These are phyloP conservation scores for Urosaurus nigricauda DNA, from an alignment of 2,797 vertebrate genomes.

Conservation along the genomic window DNA sequence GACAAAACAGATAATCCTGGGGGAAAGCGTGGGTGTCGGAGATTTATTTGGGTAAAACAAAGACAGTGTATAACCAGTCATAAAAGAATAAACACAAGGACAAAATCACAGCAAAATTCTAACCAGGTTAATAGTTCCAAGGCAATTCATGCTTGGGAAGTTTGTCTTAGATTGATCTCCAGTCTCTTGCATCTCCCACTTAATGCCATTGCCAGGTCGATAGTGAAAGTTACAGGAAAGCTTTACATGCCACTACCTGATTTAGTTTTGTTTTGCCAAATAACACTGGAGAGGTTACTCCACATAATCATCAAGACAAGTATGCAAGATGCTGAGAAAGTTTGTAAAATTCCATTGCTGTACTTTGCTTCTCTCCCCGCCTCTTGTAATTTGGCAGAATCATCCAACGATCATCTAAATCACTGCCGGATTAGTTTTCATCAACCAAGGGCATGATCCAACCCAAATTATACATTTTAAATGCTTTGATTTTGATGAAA, in stretches of 20 bases:
- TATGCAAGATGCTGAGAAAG: constrained; percentile 46
- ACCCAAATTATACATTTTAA: background rate
- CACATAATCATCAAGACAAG: constrained; percentile 52
- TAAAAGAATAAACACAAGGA: background rate
- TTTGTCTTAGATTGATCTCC: background rate
- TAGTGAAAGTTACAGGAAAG: background rate
- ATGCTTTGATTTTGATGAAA: background rate
- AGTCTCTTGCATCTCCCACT: background rate
- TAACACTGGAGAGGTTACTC: background rate
- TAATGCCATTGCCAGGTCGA: background rate
- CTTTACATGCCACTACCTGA: constrained; percentile 28
- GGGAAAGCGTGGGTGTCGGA: background rate
- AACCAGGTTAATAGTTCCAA: background rate
- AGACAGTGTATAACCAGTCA: background rate
- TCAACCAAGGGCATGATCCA: background rate
- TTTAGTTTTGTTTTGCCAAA: constrained; percentile 41
- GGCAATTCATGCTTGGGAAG: background rate
- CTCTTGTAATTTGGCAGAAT: constrained; percentile 17
- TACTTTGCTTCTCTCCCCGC: constrained; percentile 59
- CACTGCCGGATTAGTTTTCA: constrained; percentile 13
- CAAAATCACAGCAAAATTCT: background rate
- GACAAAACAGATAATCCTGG: background rate
- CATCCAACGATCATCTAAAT: constrained; percentile 59
- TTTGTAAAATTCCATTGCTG: constrained; percentile 73
- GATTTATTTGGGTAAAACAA: constrained; percentile 5